phyloP scores from a whole-genome alignment of 2,113 vertebrate species.

The Ptyas mucosa region DNA sequence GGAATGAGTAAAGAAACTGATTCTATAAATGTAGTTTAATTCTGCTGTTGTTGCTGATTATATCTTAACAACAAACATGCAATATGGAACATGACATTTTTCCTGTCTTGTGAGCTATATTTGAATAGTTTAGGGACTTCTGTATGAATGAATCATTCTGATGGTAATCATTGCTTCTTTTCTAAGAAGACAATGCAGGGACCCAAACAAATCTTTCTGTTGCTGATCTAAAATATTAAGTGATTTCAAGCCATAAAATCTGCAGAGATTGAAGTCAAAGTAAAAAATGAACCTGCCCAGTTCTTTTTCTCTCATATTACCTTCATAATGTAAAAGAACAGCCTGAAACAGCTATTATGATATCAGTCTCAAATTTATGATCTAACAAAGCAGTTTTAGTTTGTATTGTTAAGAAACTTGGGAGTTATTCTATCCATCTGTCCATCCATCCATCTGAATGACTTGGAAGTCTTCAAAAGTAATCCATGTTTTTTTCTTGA shows the following conservation, averaged over 20 bases:
- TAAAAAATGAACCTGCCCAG: slow-evolving; percentile 44
- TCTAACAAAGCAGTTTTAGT: slow-evolving; percentile 47
- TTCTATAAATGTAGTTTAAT: neutral
- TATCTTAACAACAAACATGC: slow-evolving; percentile 36
- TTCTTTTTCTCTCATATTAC: slow-evolving; percentile 57
- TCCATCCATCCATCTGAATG: neutral
- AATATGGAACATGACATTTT: neutral
- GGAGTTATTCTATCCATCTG: slow-evolving; percentile 26
- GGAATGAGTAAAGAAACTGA: neutral
- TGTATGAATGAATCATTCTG: slow-evolving; percentile 26
- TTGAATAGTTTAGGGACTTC: slow-evolving; percentile 19
- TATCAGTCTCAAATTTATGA: slow-evolving; percentile 53
- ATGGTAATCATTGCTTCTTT: slow-evolving; percentile 18
- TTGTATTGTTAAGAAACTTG: slow-evolving; percentile 39
- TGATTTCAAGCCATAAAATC: slow-evolving; percentile 47
- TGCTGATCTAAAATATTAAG: slow-evolving; percentile 40
- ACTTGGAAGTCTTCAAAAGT: slow-evolving; percentile 4
- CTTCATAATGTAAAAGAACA: slow-evolving; percentile 61
- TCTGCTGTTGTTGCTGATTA: slow-evolving; percentile 20
- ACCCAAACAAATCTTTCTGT: slow-evolving; percentile 43
- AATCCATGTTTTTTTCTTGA: neutral
- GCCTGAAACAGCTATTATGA: slow-evolving; percentile 46
- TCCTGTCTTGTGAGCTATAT: neutral
- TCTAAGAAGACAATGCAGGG: slow-evolving; percentile 28
- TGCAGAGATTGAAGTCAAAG: slow-evolving; percentile 46